Evolutionary conservation across 2,113 vertebrate genomes (phyloP).

Genomic region (Coryphaenoides rupestris): DNA sequence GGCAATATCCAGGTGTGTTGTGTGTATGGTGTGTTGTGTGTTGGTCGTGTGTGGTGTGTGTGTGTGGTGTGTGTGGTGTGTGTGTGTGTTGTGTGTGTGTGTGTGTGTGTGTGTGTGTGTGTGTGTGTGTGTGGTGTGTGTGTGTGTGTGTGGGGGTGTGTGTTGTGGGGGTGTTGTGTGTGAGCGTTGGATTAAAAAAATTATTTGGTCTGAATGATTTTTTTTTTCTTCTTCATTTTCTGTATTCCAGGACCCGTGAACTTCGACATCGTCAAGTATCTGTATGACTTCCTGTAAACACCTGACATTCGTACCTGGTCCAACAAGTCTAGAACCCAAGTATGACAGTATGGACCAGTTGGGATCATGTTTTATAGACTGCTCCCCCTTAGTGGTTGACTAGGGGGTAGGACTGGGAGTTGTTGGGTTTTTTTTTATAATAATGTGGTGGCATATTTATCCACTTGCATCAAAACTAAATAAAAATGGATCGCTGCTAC

Average conservation of each 20-base stretch:
- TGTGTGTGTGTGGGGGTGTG: neutral
- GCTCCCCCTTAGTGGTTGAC: slow-evolving; percentile 62
- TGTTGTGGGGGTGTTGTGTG: no score
- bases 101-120: no score
- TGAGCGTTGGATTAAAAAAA: neutral
- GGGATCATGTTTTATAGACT: neutral
- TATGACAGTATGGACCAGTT: no score
- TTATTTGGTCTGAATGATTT: neutral
- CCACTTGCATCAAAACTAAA: neutral
- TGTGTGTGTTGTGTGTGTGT: no score
- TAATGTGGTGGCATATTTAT: slow-evolving; percentile 36
- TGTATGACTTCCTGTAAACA: slow-evolving; percentile 93
- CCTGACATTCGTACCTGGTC: neutral
- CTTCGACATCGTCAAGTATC: slow-evolving; percentile 94
- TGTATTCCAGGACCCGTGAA: slow-evolving; percentile 89
- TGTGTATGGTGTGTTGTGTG: no score
- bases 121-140: no score
- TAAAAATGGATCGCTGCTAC: no score
- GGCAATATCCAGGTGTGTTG: slow-evolving; percentile 87
- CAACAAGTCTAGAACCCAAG: no score
- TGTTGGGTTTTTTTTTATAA: slow-evolving; percentile 20
- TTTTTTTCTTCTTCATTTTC: slow-evolving; percentile 54
- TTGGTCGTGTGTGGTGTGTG: no score
- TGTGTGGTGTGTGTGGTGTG: no score
- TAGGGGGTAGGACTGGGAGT: no score